Base-by-base conservation (phyloP, 2,797 vertebrate genomes). In the Picus viridis region DNA sequence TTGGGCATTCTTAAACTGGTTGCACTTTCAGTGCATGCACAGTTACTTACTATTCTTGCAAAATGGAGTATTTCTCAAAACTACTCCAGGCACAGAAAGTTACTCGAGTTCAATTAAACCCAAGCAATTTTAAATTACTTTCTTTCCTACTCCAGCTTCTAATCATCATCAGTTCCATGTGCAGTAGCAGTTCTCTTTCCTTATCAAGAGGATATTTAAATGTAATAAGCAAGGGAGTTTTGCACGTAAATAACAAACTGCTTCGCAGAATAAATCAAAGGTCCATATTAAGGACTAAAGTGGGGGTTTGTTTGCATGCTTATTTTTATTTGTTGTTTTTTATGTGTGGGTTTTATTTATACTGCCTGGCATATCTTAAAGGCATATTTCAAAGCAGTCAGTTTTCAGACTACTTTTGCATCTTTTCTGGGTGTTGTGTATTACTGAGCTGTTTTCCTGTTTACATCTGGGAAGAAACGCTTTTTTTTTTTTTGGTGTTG, bases 391-490 rank as follows among this genome's bases (percentile, higher is more conserved):
- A 75, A 43, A 64, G 34, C 29, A 34, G 8, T 68, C 89, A 10
- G 22, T 65, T 54, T 74, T 71, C 15, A 77, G 16, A 51, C 56
- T 29, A 4, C 23, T 88, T 70, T 70, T 34, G 5, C 7, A 62
- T 27, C 16, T 83, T 77, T 61, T 4, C 22, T 14, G 41, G 7
- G 3, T 56, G 32, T 24, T 47, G 7, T 17, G 10, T 56, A n/a
- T 84, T 70, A 53, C 26, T 90, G 59, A 85, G 11, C 11, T 74
- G 6, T 61, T 7, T 26, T 26, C 8, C 15, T 74, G 5, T 57
- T 6, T 53, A 29, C 7, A 13, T 41, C 16, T 34, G 26, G 13
- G 26, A 18, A 39, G 22, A 86, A 64, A 24, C 0, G 1, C 1
- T 43, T 16, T 16, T 10, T n/a, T n/a, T 27, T 3, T 10, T 70